These are phyloP conservation scores for Aphidoletes aphidimyza DNA, from an alignment of 2,888 invertebrate species.

Conservation along the genomic window DNA sequence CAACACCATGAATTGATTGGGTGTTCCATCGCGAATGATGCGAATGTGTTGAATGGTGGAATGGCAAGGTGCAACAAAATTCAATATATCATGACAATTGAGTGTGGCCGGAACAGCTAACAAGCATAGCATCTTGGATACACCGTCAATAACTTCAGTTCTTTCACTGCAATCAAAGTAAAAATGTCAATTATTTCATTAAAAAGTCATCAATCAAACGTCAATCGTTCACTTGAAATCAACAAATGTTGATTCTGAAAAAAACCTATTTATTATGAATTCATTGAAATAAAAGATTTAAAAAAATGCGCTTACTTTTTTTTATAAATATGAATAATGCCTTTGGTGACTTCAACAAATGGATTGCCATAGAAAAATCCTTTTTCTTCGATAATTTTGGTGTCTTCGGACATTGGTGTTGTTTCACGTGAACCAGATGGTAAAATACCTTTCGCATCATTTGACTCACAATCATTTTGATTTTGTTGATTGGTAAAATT, in stretches of 20 bases:
- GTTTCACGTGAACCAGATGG: constrained; percentile 73
- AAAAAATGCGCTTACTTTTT: constrained; percentile 79
- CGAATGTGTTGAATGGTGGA: constrained; percentile 89
- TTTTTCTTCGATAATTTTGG: constrained; percentile 68
- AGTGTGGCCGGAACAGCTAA: constrained; percentile 90
- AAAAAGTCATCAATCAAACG: constrained; percentile 1
- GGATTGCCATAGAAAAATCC: constrained; percentile 96
- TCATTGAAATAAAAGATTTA: background rate
- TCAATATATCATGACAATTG: constrained; percentile 91
- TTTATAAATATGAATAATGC: constrained; percentile 95
- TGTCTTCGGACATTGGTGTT: constrained; percentile 63
- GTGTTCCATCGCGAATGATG: constrained; percentile 89
- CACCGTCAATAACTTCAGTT: constrained; percentile 75
- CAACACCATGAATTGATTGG: constrained; percentile 98
- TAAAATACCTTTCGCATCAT: constrained; percentile 69
- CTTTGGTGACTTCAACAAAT: constrained; percentile 94
- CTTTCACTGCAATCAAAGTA: constrained; percentile 73
- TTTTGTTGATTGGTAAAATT: constrained; percentile 77
- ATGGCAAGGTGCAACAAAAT: constrained; percentile 94
- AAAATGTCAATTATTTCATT: constrained; percentile 53
- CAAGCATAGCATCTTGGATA: constrained; percentile 87
- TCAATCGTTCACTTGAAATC: background rate
- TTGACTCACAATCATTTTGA: constrained; percentile 67
- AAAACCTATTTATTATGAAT: no score
- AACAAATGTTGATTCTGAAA: no score